Evolutionary conservation across 2,113 vertebrate species (phyloP), one percentile per base, ranked within the genome.

Genomic region (Misgurnus mizolepis): DNA sequence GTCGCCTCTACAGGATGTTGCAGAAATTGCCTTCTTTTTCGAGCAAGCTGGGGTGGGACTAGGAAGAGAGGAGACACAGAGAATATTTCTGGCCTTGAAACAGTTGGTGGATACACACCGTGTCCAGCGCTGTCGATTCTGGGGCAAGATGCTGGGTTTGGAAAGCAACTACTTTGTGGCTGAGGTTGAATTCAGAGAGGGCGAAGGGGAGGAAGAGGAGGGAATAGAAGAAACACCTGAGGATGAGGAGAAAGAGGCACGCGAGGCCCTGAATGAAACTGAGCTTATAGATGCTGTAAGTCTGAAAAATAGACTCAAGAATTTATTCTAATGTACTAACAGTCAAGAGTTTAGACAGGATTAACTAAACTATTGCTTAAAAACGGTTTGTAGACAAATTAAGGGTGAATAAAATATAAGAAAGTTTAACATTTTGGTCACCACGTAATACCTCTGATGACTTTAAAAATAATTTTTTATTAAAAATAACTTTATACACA

Each of bases 121-220:
- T 14, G 87, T 98, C 72, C 93, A 92, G 67, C 93, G 56, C 45
- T 99, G 96, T 80, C 92, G 95, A 53, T 93, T 99, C 84, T 99
- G 98, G 97, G 98, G 98, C 4, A 99, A 98, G 86, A 94, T 99
- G 79, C 81, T 99, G 77, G 98, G 97, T 10, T 88, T 87, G 22
- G 89, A 94, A 76, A 91, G 86, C 84, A 96, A 92, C 89, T 99
- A 99, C 27, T 89, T 98, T 70, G 80, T 99, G 68, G 97, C 96
- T 27, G 97, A 99, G 90, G 94, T 91, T 27, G 92, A 96, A 75
- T 92, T 91, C 75, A 87, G 83, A 27, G 95, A 96, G 5, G 93
- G 92, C 4, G 95, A 93, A 75, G 95, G 94, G 18, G 95, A 95
- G 6, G 94, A 95, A 22, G 95, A 96, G 67, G 74, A 85, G 7